Percentiles rank a stretch among this genome's conserved stretches.
These are phyloP conservation scores for Alethe diademata DNA, from an alignment of 2,113 vertebrate genomes.

Conservation along the genomic window DNA sequence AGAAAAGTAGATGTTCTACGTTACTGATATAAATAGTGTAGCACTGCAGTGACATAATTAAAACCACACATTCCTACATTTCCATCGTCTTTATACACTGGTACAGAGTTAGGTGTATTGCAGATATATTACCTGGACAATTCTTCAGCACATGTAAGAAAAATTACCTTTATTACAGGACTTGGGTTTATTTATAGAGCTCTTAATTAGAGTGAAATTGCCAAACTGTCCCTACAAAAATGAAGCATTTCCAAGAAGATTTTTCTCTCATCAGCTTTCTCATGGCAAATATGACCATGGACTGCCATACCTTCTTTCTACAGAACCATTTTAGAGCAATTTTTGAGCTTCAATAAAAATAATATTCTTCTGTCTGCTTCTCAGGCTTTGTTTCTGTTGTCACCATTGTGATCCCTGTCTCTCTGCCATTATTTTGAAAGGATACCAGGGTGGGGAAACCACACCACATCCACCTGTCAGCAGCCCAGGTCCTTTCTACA, in stretches of 20 bases:
- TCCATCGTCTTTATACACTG: background rate
- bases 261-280: background rate
- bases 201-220: background rate
- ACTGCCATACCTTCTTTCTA: background rate
- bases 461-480: background rate
- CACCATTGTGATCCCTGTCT: background rate
- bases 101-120: background rate
- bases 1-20: background rate
- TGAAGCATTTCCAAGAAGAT: background rate
- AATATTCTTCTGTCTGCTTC: background rate
- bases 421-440: background rate
- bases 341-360: background rate
- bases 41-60: background rate
- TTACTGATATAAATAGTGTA: background rate
- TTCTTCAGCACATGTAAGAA: background rate
- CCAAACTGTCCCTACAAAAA: background rate
- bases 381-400: background rate
- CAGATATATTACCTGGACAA: background rate
- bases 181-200: background rate
- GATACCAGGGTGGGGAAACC: background rate
- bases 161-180: background rate
- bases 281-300: background rate
- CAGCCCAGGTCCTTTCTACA: background rate
- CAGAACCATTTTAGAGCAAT: background rate
- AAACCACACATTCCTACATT: background rate